phyloP scores from a whole-genome alignment of 2,888 invertebrate genomes.

The Glaucopsyche alexis region DNA sequence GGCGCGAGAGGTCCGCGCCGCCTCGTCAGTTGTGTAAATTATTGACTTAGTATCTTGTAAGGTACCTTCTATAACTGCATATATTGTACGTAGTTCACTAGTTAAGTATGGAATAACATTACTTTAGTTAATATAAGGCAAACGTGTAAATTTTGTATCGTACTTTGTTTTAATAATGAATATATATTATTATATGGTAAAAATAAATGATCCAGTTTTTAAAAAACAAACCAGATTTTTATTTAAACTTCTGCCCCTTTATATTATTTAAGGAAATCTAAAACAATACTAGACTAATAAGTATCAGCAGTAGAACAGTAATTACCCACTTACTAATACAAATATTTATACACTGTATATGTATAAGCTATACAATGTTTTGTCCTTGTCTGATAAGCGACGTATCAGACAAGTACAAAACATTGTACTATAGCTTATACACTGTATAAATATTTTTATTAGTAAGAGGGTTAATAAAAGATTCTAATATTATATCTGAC shows the following conservation, averaged over 20 bases:
- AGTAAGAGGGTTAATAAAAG: too few relatives aligned
- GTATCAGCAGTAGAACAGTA: background rate
- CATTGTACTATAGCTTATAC: too few relatives aligned
- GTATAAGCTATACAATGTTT: too few relatives aligned
- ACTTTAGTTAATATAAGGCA: slow-evolving; percentile 76
- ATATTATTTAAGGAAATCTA: background rate
- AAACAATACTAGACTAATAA: background rate
- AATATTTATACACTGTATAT: too few relatives aligned
- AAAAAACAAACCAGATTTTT: slow-evolving; percentile 74
- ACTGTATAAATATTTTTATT: too few relatives aligned
- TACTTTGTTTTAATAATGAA: slow-evolving; percentile 85
- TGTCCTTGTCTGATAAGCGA: too few relatives aligned
- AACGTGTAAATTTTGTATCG: slow-evolving; percentile 88
- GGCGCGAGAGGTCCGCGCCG: slow-evolving; percentile 48
- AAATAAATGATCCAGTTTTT: slow-evolving; percentile 84
- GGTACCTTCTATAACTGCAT: slow-evolving; percentile 71
- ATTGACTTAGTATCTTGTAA: slow-evolving; percentile 68
- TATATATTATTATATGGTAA: slow-evolving; percentile 86
- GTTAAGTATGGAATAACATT: slow-evolving; percentile 80
- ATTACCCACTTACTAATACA: too few relatives aligned
- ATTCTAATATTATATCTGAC: too few relatives aligned
- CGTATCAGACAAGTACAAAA: too few relatives aligned
- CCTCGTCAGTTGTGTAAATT: slow-evolving; percentile 76
- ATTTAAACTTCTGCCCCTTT: slow-evolving; percentile 42
- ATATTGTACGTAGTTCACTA: slow-evolving; percentile 78